Evolutionary conservation across 2,888 invertebrate species (phyloP).

Genomic region (Hydroisotoma schaefferi): DNA sequence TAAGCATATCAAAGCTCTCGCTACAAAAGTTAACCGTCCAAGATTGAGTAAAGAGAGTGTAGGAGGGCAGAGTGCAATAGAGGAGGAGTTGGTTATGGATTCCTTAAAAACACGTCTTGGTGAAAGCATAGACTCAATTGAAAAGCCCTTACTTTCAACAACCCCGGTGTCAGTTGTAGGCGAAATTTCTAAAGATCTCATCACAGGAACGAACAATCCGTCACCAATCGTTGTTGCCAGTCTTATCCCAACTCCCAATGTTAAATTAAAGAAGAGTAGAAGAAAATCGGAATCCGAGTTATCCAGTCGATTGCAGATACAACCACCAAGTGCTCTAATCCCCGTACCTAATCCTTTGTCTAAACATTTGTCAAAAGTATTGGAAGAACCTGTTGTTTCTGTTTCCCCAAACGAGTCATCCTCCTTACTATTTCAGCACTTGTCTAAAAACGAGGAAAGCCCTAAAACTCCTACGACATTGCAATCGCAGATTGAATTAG

Average conservation of each 20-base stretch:
- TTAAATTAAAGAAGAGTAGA: slow-evolving; percentile 10
- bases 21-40: slow-evolving; percentile 38
- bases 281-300: not conserved
- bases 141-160: not conserved
- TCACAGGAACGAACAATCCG: not conserved
- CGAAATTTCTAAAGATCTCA: slow-evolving; percentile 15
- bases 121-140: not conserved
- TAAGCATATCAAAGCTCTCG: not conserved
- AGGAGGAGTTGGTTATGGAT: not conserved
- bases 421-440: slow-evolving; percentile 9
- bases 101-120: not conserved
- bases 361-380: not conserved
- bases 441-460: slow-evolving; percentile 12
- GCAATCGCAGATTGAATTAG: not conserved
- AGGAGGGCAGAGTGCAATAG: not conserved
- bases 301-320: not conserved
- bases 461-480: not conserved
- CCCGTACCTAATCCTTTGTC: not conserved
- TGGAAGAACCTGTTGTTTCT: slow-evolving; percentile 1
- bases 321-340: not conserved
- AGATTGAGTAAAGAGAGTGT: slow-evolving; percentile 28
- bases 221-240: not conserved
- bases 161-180: not conserved
- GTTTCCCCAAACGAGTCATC: not conserved
- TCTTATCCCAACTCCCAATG: slow-evolving; percentile 1